These are phyloP conservation scores for Scaptomyza montana DNA, from an alignment of 1,140 invertebrate species.

Conservation along the genomic window DNA sequence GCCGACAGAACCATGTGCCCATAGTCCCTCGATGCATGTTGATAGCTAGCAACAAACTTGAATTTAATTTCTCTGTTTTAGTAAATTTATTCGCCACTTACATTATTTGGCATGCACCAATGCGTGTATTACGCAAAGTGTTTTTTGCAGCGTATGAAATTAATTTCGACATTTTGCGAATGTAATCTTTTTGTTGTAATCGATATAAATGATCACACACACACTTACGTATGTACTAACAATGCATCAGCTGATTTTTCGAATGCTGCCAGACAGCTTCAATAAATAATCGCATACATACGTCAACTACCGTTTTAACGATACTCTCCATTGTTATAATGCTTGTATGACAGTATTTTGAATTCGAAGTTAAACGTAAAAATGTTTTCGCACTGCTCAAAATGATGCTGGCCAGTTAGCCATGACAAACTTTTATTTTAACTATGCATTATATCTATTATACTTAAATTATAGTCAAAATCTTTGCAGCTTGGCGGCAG, in stretches of 20 bases:
- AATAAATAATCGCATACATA: background rate
- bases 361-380: background rate
- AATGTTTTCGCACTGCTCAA: background rate
- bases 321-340: background rate
- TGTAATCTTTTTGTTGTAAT: slow-evolving; percentile 45
- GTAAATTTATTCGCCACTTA: slow-evolving; percentile 15
- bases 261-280: slow-evolving; percentile 17
- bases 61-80: background rate
- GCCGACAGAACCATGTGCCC: slow-evolving; percentile 13
- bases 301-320: background rate
- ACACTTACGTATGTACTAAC: slow-evolving; percentile 21
- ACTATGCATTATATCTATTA: no score
- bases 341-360: background rate
- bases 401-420: background rate
- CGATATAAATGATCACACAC: slow-evolving; percentile 14
- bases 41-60: slow-evolving; percentile 14
- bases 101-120: slow-evolving; percentile 46
- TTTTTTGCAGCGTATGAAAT: slow-evolving; percentile 40
- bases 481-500: no score
- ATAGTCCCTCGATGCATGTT: slow-evolving; percentile 29
- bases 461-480: no score
- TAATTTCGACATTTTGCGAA: slow-evolving; percentile 62
- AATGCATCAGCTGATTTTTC: slow-evolving; percentile 47
- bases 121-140: slow-evolving; percentile 51
- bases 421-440: no score